A percentile compares a stretch with the other conserved stretches of the same genome.
phyloP scores from a whole-genome alignment of 2,113 vertebrate genomes.

The Chlamydotis undulata region DNA sequence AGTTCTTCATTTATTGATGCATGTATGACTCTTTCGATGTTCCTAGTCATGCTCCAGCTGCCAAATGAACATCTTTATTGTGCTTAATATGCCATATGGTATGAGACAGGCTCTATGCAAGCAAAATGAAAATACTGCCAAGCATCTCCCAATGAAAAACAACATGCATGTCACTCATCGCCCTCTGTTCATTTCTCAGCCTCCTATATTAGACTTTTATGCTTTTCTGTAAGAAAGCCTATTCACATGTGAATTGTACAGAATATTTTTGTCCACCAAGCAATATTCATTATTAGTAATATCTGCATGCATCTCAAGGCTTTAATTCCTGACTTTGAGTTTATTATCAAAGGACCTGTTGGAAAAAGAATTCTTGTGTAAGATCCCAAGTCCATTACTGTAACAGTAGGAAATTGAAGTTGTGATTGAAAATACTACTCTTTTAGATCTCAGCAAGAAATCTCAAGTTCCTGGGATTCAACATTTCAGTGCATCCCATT shows the following conservation, averaged over 20 bases:
- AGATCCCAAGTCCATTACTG: not conserved
- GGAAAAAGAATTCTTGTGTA: not conserved
- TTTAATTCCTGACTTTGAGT: constrained; percentile 19
- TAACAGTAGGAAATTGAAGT: not conserved
- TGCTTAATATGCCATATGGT: constrained; percentile 70
- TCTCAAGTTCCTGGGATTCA: not conserved
- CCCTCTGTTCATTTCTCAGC: constrained; percentile 48
- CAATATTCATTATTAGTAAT: not conserved
- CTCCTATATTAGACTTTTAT: not conserved
- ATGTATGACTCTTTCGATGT: constrained; percentile 59
- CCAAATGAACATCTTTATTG: constrained; percentile 76
- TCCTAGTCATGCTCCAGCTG: constrained; percentile 62
- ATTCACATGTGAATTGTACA: not conserved
- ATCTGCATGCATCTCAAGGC: not conserved
- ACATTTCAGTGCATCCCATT: not conserved
- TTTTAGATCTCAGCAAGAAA: not conserved
- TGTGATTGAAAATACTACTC: not conserved
- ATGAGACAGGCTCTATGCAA: constrained; percentile 34
- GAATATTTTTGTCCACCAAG: not conserved
- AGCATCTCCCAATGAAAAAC: constrained; percentile 42
- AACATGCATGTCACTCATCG: not conserved
- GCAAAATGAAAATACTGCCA: constrained; percentile 46
- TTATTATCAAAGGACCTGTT: not conserved
- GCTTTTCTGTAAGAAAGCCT: not conserved
- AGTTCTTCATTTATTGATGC: constrained; percentile 45